Evolutionary conservation across 2,113 vertebrate species (phyloP).

Genomic region (Equus quagga): DNA sequence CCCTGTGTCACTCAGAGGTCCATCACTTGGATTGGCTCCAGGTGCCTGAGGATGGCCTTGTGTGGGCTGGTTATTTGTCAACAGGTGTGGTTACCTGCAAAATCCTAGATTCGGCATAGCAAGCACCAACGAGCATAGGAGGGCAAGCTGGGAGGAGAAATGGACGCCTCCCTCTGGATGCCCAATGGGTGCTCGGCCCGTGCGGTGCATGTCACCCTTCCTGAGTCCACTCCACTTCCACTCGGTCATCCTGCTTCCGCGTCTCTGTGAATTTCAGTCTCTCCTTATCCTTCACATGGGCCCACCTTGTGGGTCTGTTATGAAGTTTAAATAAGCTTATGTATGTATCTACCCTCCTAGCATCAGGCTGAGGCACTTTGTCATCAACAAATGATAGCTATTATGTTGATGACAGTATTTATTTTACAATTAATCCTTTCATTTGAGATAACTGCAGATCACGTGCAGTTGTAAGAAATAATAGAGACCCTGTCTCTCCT

Average conservation of each 20-base stretch:
- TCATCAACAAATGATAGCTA: neutral
- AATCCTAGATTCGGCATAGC: neutral
- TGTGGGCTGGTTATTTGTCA: neutral
- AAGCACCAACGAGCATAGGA: neutral
- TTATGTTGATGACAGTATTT: neutral
- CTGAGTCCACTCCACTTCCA: neutral
- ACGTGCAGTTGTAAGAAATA: neutral
- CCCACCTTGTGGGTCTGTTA: neutral
- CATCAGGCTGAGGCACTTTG: neutral
- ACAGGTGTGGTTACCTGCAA: neutral
- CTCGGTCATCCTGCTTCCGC: neutral
- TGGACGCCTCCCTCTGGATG: neutral
- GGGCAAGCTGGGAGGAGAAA: neutral
- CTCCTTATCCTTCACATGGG: neutral
- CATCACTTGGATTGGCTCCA: neutral
- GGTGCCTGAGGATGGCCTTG: neutral
- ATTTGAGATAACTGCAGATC: neutral
- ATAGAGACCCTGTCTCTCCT: neutral
- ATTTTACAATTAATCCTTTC: neutral
- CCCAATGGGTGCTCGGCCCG: rapidly evolving
- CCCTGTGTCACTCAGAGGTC: neutral
- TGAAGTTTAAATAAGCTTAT: neutral
- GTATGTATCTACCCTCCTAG: rapidly evolving
- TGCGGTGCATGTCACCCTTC: neutral
- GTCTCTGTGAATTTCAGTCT: neutral